Evolutionary conservation across 2,113 vertebrate genomes (phyloP).

Genomic region (Haliaeetus leucogaster): DNA sequence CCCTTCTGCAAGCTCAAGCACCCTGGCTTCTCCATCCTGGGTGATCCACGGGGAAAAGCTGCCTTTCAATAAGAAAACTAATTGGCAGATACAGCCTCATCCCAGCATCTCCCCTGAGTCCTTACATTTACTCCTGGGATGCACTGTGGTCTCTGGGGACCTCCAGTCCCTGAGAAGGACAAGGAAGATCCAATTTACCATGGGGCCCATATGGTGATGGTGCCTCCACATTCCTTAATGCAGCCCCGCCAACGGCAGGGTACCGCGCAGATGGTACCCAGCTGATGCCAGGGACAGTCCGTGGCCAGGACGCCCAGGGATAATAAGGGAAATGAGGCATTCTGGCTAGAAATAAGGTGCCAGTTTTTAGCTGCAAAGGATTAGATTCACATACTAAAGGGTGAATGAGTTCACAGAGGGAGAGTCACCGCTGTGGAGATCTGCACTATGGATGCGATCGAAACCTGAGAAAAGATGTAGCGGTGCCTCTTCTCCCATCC

Average conservation of each 20-base stretch:
- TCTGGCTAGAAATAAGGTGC: slow-evolving; percentile 10
- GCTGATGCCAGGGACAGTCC: slow-evolving; percentile 13
- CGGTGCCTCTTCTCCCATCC: not conserved
- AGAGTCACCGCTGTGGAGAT: fast-evolving
- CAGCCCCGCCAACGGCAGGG: fast-evolving
- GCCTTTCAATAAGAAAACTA: not conserved
- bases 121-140: not conserved
- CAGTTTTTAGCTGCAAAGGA: not conserved
- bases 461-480: not conserved
- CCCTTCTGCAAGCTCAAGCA: not conserved
- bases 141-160: not conserved
- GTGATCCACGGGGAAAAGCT: not conserved
- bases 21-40: not conserved
- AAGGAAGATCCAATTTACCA: not conserved
- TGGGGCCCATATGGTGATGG: not conserved
- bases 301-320: slow-evolving; percentile 31
- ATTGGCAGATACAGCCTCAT: not conserved
- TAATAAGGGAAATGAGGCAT: slow-evolving; percentile 43
- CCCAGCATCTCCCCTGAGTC: not conserved
- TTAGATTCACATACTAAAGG: not conserved
- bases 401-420: not conserved
- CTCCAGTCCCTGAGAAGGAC: not conserved
- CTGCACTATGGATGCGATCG: fast-evolving
- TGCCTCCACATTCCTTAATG: not conserved
- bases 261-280: not conserved